Evolutionary conservation across 2,888 invertebrate genomes (phyloP).

Genomic region (Cacoxenus indagator): DNA sequence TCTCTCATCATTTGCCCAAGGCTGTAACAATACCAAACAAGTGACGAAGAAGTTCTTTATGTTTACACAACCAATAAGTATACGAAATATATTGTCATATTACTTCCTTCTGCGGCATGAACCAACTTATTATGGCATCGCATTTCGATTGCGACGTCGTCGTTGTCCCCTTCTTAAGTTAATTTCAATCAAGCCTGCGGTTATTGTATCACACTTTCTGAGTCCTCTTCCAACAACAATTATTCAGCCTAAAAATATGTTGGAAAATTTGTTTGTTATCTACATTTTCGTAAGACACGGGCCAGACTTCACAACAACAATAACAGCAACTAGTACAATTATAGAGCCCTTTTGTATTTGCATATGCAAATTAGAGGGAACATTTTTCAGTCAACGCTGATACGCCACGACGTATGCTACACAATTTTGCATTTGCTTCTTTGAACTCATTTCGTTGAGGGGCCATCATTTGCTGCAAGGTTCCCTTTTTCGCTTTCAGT

Average conservation of each 20-base stretch:
- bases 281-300: constrained; percentile 52
- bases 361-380: constrained; percentile 32
- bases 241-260: constrained; percentile 10
- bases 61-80: constrained; percentile 21
- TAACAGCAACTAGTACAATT: constrained; percentile 25
- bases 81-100: constrained; percentile 16
- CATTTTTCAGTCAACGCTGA: not conserved
- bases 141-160: too few species aligned
- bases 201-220: not conserved
- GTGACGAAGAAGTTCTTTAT: too few species aligned
- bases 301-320: constrained; percentile 52
- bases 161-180: too few species aligned
- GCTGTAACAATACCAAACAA: not conserved
- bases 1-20: too few species aligned
- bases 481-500: not conserved
- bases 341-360: constrained; percentile 9
- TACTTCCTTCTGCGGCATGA: not conserved
- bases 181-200: constrained; percentile 9
- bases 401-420: not conserved
- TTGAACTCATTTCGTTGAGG: not conserved
- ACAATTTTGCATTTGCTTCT: not conserved
- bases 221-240: not conserved
- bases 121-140: not conserved
- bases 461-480: too few species aligned
- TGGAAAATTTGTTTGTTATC: constrained; percentile 43